Evolutionary conservation across 2,888 invertebrate genomes (phyloP).

Genomic region (Caenorhabditis virilis): DNA sequence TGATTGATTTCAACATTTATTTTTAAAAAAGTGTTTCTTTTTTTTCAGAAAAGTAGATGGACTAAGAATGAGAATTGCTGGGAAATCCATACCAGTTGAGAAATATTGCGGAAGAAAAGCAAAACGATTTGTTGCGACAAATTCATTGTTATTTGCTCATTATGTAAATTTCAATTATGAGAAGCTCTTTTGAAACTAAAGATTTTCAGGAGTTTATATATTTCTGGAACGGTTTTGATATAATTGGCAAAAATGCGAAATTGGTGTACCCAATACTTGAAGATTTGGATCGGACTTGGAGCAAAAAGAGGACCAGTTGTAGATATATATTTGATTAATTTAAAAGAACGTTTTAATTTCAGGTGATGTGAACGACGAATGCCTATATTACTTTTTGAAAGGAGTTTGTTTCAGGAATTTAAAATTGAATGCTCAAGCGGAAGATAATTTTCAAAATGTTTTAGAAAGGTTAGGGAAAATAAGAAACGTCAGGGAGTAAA

Average conservation of each 20-base stretch:
- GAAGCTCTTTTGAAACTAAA: neutral
- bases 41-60: constrained; percentile 78
- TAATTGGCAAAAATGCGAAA: constrained; percentile 77
- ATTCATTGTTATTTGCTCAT: constrained; percentile 80
- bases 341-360: no score
- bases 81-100: constrained; percentile 94
- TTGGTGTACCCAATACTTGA: constrained; percentile 69
- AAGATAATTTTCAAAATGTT: constrained; percentile 77
- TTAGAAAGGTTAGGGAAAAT: constrained; percentile 69
- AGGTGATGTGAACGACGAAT: constrained; percentile 55
- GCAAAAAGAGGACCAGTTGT: constrained; percentile 8
- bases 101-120: constrained; percentile 90
- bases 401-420: constrained; percentile 83
- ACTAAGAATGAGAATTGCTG: constrained; percentile 87
- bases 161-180: constrained; percentile 70
- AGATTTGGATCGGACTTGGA: constrained; percentile 63
- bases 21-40: neutral
- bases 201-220: constrained; percentile 80
- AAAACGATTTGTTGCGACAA: constrained; percentile 80
- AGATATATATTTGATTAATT: no score
- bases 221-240: constrained; percentile 88
- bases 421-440: constrained; percentile 79
- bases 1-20: neutral
- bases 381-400: constrained; percentile 79
- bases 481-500: neutral